These are phyloP conservation scores for Chlorops oryzae DNA, from an alignment of 1,140 invertebrate species.

Conservation along the genomic window DNA sequence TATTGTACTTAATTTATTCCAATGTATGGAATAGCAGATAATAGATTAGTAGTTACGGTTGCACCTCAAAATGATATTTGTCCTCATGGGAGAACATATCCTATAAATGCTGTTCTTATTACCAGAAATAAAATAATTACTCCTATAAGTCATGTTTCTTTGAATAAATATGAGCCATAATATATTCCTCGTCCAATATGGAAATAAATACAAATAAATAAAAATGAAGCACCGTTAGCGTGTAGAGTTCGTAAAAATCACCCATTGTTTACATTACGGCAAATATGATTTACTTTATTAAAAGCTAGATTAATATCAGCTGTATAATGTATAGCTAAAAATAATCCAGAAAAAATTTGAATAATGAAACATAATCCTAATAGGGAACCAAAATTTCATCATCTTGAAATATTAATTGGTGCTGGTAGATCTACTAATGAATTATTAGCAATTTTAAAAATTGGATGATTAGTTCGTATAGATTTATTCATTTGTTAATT, in stretches of 20 bases:
- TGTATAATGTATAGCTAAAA: conserved; percentile 58
- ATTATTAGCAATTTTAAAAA: too few relatives aligned
- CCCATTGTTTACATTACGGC: conserved; percentile 3
- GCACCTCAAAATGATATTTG: too few relatives aligned
- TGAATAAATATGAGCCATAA: too few relatives aligned
- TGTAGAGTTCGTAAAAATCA: background rate
- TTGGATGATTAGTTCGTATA: too few relatives aligned
- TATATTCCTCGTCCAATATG: conserved; percentile 55
- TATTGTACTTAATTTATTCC: too few relatives aligned
- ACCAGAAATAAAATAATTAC: conserved; percentile 55
- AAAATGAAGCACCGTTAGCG: conserved; percentile 2
- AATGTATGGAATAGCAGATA: too few relatives aligned
- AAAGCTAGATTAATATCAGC: conserved; percentile 54
- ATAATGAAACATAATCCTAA: conserved; percentile 55
- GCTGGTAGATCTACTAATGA: conserved; percentile 54
- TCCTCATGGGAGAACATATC: too few relatives aligned
- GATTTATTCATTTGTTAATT: conserved; percentile 51
- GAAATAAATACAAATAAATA: conserved; percentile 47
- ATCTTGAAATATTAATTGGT: conserved; percentile 50
- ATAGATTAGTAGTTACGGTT: too few relatives aligned
- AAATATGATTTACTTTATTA: conserved; percentile 42
- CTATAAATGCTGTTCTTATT: conserved; percentile 62
- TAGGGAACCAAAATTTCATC: conserved; percentile 55
- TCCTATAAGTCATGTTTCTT: conserved; percentile 54
- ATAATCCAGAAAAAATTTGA: conserved; percentile 56